These are phyloP conservation scores for Tapirus terrestris DNA, from an alignment of 2,113 vertebrate species.

Conservation along the genomic window DNA sequence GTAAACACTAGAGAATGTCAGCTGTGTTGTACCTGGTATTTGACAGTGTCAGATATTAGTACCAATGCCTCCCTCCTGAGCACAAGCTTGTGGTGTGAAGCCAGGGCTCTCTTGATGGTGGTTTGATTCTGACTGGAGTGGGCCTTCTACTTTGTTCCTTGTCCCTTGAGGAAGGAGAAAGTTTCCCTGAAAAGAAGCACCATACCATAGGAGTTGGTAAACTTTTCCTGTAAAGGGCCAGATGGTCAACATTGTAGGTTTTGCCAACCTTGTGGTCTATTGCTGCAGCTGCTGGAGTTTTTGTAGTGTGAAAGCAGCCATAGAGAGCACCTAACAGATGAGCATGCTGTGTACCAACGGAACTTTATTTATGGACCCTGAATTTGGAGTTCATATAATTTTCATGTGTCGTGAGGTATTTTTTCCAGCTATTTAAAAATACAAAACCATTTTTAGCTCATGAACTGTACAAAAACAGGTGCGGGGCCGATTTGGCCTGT, in stretches of 20 bases:
- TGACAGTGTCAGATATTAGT: neutral
- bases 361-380: neutral
- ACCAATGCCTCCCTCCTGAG: neutral
- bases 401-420: neutral
- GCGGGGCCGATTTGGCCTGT: neutral
- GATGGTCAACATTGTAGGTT: neutral
- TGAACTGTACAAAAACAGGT: neutral
- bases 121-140: neutral
- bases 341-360: too few relatives aligned
- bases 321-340: accelerated
- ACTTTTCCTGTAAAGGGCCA: neutral
- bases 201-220: too few relatives aligned
- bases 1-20: neutral
- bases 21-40: neutral
- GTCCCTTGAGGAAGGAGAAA: neutral
- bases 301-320: neutral
- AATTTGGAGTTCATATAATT: neutral
- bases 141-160: neutral
- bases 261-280: neutral
- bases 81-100: neutral
- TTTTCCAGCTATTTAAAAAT: neutral
- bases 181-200: neutral
- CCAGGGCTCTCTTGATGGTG: neutral
- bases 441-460: conserved; percentile 29
- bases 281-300: neutral